Conservation (phyloP, 2,113 vertebrate genomes). For the Mus spicilegus region DNA sequence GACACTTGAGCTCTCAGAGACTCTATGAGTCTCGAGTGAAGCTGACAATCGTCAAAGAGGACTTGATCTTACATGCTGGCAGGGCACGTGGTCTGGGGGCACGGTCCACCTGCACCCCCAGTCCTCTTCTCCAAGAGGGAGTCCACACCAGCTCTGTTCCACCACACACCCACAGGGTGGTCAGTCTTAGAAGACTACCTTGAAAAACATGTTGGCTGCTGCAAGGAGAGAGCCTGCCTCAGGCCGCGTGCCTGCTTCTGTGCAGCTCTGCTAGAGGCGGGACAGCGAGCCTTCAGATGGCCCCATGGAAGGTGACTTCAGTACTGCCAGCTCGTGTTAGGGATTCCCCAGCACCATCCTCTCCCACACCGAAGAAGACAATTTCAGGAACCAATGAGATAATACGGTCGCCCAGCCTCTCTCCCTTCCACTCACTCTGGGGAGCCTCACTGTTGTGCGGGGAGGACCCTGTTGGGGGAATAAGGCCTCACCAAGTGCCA, state of each 20-base stretch:
- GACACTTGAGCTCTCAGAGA: background rate
- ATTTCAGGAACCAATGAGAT: background rate
- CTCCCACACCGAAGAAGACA: background rate
- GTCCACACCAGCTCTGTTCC: background rate
- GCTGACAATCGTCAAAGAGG: background rate
- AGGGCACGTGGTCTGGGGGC: background rate
- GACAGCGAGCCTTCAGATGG: background rate
- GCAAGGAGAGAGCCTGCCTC: slow-evolving; percentile 61
- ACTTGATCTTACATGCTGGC: background rate
- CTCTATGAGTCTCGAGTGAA: background rate
- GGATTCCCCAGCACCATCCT: background rate
- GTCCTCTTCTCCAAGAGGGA: background rate
- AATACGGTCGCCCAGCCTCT: background rate
- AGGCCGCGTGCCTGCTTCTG: slow-evolving; percentile 54
- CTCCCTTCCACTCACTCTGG: background rate
- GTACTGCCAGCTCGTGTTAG: background rate
- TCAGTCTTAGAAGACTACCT: background rate
- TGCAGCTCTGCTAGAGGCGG: background rate
- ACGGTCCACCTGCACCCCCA: background rate
- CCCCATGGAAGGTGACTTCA: background rate
- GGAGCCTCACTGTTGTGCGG: no score
- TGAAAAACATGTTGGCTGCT: slow-evolving; percentile 7
- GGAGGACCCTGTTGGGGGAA: background rate
- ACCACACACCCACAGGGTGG: no score
- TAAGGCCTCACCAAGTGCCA: background rate